Conservation (phyloP, 2,888 invertebrate species). For the Rhopalosiphum nymphaeae region DNA sequence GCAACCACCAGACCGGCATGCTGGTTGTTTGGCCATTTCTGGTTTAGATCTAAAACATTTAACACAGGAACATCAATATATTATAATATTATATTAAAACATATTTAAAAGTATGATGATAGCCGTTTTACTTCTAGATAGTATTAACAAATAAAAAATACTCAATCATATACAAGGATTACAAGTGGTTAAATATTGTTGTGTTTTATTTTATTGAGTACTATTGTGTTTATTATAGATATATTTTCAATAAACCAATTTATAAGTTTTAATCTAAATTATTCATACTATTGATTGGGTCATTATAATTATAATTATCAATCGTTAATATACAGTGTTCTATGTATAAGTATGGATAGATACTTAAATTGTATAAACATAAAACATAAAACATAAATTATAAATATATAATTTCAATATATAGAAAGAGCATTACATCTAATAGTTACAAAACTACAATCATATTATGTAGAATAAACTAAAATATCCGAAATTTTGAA, state of each 20-base stretch:
- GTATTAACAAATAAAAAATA: neutral
- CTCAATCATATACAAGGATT: neutral
- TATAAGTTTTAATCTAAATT: neutral
- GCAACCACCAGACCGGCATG: slow-evolving; percentile 83
- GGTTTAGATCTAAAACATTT: slow-evolving; percentile 15
- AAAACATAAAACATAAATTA: neutral
- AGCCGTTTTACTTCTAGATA: neutral
- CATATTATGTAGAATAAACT: neutral
- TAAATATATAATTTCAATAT: neutral
- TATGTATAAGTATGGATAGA: neutral
- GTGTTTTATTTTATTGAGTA: neutral
- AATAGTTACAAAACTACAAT: neutral
- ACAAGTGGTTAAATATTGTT: neutral
- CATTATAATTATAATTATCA: neutral
- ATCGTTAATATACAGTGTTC: neutral
- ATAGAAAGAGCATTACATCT: neutral
- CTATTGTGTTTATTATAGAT: neutral
- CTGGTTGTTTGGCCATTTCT: slow-evolving; percentile 72
- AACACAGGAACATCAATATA: neutral
- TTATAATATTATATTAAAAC: neutral
- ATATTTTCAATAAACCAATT: neutral
- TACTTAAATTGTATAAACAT: neutral
- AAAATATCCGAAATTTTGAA: neutral
- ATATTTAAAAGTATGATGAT: neutral
- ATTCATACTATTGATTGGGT: neutral